phyloP scores from a whole-genome alignment of 35 echinoderm and acorn worm genomes.

The Ptychodera flava region DNA sequence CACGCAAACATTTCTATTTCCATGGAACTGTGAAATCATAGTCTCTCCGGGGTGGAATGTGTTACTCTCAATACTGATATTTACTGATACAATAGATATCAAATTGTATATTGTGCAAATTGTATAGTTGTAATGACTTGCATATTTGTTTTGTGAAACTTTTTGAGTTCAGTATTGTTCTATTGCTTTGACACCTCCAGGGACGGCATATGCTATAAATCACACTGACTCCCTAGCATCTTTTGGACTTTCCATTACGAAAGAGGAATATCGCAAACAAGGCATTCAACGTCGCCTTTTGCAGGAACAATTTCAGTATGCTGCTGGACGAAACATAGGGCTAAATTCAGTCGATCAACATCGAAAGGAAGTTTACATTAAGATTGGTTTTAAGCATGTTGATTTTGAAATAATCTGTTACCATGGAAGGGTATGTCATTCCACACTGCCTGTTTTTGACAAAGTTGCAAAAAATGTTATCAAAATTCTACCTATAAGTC shows the following conservation, averaged over 20 bases:
- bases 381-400: not conserved
- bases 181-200: not conserved
- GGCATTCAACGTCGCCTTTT: not conserved
- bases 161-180: not conserved
- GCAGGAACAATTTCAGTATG: not conserved
- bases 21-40: not conserved
- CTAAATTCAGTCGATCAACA: not conserved
- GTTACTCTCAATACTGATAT: not conserved
- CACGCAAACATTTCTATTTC: no score
- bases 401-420: not conserved
- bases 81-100: not conserved
- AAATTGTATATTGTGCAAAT: no score
- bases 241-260: not conserved
- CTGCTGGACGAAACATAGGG: not conserved
- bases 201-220: not conserved
- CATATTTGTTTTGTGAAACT: not conserved
- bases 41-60: not conserved
- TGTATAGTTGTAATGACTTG: no score
- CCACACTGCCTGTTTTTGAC: not conserved
- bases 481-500: not conserved
- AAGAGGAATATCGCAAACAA: not conserved
- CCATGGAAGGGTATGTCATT: not conserved
- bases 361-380: not conserved
- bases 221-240: not conserved
- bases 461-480: not conserved